Percentiles rank a stretch among this genome's conserved stretches.
Evolutionary conservation across 2,888 invertebrate genomes (phyloP).

Genomic region (Chalcosyrphus nemorum): DNA sequence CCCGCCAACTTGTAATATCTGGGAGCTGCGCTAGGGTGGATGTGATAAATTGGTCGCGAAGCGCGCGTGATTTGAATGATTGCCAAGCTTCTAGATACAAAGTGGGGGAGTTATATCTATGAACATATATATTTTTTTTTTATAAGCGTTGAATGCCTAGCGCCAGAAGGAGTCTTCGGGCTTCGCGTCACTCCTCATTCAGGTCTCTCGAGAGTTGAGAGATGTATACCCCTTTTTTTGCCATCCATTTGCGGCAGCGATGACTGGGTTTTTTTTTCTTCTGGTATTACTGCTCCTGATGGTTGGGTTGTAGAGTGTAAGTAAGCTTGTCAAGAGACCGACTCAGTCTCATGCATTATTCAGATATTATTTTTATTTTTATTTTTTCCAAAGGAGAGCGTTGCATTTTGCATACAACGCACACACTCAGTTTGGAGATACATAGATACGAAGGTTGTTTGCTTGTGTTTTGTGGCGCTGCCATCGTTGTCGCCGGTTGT

Average conservation of each 20-base stretch:
- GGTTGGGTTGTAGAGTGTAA: constrained; percentile 47
- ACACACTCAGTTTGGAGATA: no score
- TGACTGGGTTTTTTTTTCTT: not conserved
- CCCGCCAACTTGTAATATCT: constrained; percentile 35
- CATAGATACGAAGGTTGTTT: constrained; percentile 9
- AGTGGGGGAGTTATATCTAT: not conserved
- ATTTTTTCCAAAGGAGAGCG: constrained; percentile 15
- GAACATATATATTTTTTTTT: not conserved
- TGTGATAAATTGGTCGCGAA: constrained; percentile 64
- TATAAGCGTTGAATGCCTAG: constrained; percentile 38
- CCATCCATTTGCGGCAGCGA: not conserved
- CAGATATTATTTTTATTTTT: constrained; percentile 46
- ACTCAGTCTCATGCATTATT: constrained; percentile 67
- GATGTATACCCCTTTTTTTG: not conserved
- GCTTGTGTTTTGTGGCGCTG: constrained; percentile 23
- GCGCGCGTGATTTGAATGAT: constrained; percentile 71
- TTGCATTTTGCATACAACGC: constrained; percentile 41
- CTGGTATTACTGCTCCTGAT: constrained; percentile 30
- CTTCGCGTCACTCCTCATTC: constrained; percentile 28
- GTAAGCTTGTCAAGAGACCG: constrained; percentile 66
- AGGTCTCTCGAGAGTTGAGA: not conserved
- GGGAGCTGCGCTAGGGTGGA: constrained; percentile 12
- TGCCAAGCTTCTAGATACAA: constrained; percentile 44
- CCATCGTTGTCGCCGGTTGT: constrained; percentile 58
- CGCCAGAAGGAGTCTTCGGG: constrained; percentile 50